Base-by-base conservation (phyloP, 1,140 invertebrate species). In the Platorchestia sp. region DNA sequence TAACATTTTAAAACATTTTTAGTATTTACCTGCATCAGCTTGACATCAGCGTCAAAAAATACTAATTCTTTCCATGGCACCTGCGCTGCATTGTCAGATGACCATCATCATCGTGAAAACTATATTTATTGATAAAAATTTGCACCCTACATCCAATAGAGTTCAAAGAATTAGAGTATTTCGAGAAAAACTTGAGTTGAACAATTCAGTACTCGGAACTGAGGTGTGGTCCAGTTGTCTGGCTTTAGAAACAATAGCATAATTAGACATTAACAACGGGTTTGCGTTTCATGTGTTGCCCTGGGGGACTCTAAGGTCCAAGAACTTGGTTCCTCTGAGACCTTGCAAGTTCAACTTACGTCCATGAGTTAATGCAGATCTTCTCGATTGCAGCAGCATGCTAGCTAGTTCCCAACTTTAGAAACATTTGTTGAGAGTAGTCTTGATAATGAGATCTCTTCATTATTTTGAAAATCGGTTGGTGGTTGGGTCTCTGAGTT, bases 311-410 rank as follows among this genome's bases (percentile, higher is more conserved):
- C 44, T 93, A 41, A 44, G 91, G 40, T 45, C 43, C 91, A 44
- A 47, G 91, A 93, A 93, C 91, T 93, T 93, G 41, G 45, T 93
- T 93, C 91, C 91, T 10, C 91, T 10, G 91, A 93, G 91, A 93
- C 91, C 91, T 93, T 93, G 91, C 91, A 93, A 93, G 91, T 93
- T 93, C 36, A 93, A 93, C 43, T 93, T 93, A 93, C 43, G 91
- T 47, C 91, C 91, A 93, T 93, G 91, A 93, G 91, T 93, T 93
- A 93, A 93, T 47, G 91, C 91, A 93, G 91, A 93, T 93, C 91
- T 93, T 93, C 91, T 93, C 91, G 91, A 93, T 93, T 93, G 47
- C 91, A 93, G 40, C 7, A 44, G 91, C 91, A 44, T 45, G 91
- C 91, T 93, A 10, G 45, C 44, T 93, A 44, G 91, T 93, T 93